Base-by-base conservation (phyloP, 2,888 invertebrate species). In the Poecilus cupreus region DNA sequence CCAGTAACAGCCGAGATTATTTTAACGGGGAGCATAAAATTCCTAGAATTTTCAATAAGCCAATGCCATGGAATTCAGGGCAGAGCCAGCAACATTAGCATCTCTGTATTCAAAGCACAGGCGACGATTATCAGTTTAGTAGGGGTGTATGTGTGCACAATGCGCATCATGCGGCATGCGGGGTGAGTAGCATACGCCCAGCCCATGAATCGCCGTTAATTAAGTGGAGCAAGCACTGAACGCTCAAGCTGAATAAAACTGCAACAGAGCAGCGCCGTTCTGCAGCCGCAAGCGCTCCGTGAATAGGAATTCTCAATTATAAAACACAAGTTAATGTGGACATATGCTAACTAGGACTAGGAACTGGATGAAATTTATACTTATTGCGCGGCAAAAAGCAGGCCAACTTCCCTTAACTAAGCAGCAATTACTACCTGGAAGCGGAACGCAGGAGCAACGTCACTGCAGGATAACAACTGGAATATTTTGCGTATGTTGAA, bases 121-220 rank as follows among this genome's bases (percentile, higher is more conserved):
- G 5, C 32, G 6, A 8, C 32, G 8, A 32, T 32, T 32, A 32
- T 32, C 32, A 32, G 32, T 32, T 32, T 32, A 32, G 32, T 8
- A 8, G 32, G 32, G 32, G 32, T 32, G 32, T 32, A 32, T 32
- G 32, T 32, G 8, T 5, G 32, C 8, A 32, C 32, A 32, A 32
- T 32, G 32, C 32, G 32, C 32, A 32, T 32, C 32, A 32, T 32
- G 11, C 1, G 18, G 11, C 11, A 22, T 54, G 54, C 11, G 20
- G 22, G 16, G 11, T 11, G 49, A 51, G 8, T 20, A 54, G 54
- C 54, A 54, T 54, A 54, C 54, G 54, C 54, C 22, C 11, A 11
- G 54, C 18, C 18, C 54, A 54, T 54, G 54, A 54, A 54, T 54
- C 54, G 54, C 54, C 22, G 54, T 54, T 54, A 54, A 54, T 54